These are phyloP conservation scores for Hypselothyrea guttata DNA, from an alignment of 2,888 invertebrate genomes.

Conservation along the genomic window DNA sequence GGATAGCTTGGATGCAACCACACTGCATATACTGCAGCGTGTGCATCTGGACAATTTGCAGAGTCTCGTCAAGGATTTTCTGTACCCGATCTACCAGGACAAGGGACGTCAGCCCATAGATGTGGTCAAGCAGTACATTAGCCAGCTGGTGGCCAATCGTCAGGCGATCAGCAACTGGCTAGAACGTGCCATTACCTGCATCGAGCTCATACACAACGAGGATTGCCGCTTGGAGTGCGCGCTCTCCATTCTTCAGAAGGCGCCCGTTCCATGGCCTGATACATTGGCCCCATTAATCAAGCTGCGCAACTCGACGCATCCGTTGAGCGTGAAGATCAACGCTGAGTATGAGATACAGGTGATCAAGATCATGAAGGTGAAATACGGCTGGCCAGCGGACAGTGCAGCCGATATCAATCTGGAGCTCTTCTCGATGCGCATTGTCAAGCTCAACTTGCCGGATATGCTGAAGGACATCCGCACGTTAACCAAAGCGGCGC, in stretches of 20 bases:
- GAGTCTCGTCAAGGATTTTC: conserved; percentile 79
- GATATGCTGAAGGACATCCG: conserved; percentile 81
- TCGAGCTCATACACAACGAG: conserved; percentile 80
- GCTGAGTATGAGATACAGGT: conserved; percentile 81
- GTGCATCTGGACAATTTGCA: conserved; percentile 79
- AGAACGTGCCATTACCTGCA: conserved; percentile 78
- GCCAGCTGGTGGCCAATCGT: conserved; percentile 75
- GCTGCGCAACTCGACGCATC: conserved; percentile 80
- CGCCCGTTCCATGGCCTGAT: conserved; percentile 82
- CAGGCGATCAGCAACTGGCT: conserved; percentile 80
- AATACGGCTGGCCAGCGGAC: conserved; percentile 81
- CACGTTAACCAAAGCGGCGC: conserved; percentile 76
- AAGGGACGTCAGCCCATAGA: conserved; percentile 76
- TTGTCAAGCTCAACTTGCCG: conserved; percentile 79
- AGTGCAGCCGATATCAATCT: conserved; percentile 73
- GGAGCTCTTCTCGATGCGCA: conserved; percentile 79
- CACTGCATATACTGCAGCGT: conserved; percentile 80
- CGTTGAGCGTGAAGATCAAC: conserved; percentile 79
- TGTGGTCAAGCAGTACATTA: conserved; percentile 79
- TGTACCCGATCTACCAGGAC: conserved; percentile 81
- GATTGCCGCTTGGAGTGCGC: conserved; percentile 80
- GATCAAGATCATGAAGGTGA: conserved; percentile 81
- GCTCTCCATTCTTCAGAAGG: conserved; percentile 78
- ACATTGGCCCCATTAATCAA: conserved; percentile 74
- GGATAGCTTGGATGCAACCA: conserved; percentile 80